phyloP scores from a whole-genome alignment of 2,113 vertebrate genomes.

The Xerus inauris region DNA sequence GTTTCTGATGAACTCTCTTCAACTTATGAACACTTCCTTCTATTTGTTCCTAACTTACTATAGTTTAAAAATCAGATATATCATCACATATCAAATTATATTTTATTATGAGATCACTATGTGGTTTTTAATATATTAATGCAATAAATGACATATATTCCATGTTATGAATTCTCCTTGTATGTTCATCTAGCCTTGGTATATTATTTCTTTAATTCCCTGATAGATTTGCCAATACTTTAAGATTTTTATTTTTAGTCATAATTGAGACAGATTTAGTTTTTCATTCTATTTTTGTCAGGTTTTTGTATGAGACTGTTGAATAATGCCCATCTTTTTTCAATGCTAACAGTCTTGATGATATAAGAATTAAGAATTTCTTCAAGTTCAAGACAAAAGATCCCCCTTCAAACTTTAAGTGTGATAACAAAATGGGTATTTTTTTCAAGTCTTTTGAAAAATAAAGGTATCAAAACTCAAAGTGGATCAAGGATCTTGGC shows the following conservation, averaged over 20 bases:
- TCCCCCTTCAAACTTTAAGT: slow-evolving; percentile 8
- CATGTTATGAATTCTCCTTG: neutral
- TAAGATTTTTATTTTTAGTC: neutral
- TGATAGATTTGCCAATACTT: neutral
- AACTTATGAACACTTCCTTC: slow-evolving; percentile 14
- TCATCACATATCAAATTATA: no score
- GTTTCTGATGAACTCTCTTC: neutral
- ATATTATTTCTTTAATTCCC: neutral
- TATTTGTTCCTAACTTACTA: neutral
- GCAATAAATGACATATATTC: neutral
- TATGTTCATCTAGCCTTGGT: neutral
- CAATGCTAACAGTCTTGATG: neutral
- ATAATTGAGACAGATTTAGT: neutral
- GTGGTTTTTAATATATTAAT: neutral
- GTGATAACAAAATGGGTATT: neutral
- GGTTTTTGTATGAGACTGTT: neutral
- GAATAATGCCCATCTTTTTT: slow-evolving; percentile 8
- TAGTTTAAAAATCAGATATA: neutral
- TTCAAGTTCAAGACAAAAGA: neutral
- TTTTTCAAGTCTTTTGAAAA: slow-evolving; percentile 26
- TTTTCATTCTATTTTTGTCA: neutral
- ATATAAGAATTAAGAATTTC: neutral
- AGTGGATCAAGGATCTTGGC: no score
- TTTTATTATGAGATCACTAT: neutral
- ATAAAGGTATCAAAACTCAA: no score